phyloP scores from a whole-genome alignment of 2,888 invertebrate genomes.

The Mythimna albipuncta region DNA sequence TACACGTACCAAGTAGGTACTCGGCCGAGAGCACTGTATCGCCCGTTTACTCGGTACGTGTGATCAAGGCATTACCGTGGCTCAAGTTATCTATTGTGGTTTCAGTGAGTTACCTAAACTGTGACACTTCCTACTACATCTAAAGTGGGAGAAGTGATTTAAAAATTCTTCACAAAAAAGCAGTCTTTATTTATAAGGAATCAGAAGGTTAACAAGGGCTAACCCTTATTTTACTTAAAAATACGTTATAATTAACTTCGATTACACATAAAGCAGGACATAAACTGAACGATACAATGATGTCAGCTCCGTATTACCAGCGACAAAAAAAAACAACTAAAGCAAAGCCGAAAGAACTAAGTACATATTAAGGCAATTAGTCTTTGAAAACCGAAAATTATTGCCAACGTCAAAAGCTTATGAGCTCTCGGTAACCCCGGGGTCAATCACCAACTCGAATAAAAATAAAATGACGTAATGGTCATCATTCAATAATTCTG shows the following conservation, averaged over 20 bases:
- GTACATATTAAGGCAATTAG: slow-evolving; percentile 29
- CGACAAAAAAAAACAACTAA: slow-evolving; percentile 24
- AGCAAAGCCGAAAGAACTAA: slow-evolving; percentile 22
- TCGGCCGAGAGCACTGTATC: too few species aligned
- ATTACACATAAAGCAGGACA: too few species aligned
- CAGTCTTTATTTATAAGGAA: too few species aligned
- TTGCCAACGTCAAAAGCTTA: slow-evolving; percentile 36
- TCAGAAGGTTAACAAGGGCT: too few species aligned
- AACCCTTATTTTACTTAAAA: not conserved
- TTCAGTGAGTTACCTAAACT: too few species aligned
- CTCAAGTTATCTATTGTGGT: too few species aligned
- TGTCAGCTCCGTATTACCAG: slow-evolving; percentile 10
- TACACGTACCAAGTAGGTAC: too few species aligned
- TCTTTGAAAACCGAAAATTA: slow-evolving; percentile 40
- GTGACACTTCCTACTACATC: too few species aligned
- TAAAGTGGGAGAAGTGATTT: too few species aligned
- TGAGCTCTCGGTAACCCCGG: slow-evolving; percentile 40
- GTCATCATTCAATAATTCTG: slow-evolving; percentile 47
- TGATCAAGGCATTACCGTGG: too few species aligned
- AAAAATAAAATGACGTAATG: slow-evolving; percentile 60
- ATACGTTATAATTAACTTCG: not conserved
- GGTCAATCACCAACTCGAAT: slow-evolving; percentile 53
- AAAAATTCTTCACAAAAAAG: too few species aligned
- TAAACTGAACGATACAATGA: slow-evolving; percentile 13
- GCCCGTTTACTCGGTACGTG: too few species aligned